These are phyloP conservation scores for Artibeus lituratus DNA, from an alignment of 2,797 vertebrate species.

Conservation along the genomic window DNA sequence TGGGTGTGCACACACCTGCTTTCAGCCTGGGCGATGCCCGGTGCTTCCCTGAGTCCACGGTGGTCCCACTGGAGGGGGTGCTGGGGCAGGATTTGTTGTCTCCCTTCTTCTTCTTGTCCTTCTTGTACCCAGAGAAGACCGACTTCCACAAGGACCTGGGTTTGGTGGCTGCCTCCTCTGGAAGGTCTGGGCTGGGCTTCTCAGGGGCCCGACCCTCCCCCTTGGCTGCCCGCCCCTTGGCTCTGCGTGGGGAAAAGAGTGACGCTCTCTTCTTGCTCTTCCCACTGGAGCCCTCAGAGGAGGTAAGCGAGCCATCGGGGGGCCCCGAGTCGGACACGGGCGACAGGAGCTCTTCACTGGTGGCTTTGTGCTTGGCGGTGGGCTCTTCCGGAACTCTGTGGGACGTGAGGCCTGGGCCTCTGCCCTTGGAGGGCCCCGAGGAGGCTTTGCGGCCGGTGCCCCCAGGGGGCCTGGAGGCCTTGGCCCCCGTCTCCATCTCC, in stretches of 20 bases:
- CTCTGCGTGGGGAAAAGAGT: constrained; percentile 96
- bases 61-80: constrained; percentile 92
- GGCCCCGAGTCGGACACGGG: constrained; percentile 78
- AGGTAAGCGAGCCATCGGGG: constrained; percentile 91
- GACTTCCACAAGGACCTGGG: constrained; percentile 96
- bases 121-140: constrained; percentile 97
- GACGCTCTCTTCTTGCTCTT: constrained; percentile 96
- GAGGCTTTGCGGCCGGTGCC: constrained; percentile 35
- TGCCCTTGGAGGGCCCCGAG: constrained; percentile 74
- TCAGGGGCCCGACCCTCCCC: constrained; percentile 86
- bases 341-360: constrained; percentile 87
- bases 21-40: constrained; percentile 82
- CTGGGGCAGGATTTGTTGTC: constrained; percentile 92
- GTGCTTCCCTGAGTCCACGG: constrained; percentile 90
- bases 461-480: constrained; percentile 60
- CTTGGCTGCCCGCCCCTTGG: constrained; percentile 96
- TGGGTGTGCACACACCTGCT: constrained; percentile 82
- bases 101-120: constrained; percentile 95
- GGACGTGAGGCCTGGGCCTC: constrained; percentile 77
- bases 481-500: constrained; percentile 82
- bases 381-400: constrained; percentile 85
- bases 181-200: constrained; percentile 70
- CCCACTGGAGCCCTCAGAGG: constrained; percentile 91
- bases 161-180: constrained; percentile 88
- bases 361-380: constrained; percentile 78